Conservation (phyloP, 2,797 vertebrate species). For the Artibeus lituratus region DNA sequence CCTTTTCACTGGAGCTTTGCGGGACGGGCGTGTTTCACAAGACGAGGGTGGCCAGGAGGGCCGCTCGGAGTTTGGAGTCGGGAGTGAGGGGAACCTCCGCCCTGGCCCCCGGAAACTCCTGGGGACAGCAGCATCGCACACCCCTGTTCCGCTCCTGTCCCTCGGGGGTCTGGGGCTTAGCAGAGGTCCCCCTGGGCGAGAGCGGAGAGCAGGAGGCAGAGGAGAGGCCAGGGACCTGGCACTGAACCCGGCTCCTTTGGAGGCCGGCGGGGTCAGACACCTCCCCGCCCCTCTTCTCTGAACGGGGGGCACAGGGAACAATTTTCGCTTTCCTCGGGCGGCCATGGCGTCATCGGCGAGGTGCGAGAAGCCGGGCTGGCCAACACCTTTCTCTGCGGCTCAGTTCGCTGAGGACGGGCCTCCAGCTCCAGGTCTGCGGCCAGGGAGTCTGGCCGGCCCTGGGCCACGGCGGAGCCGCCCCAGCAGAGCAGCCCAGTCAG, state of each 20-base stretch:
- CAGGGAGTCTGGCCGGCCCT: rapidly evolving
- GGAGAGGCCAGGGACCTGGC: no score
- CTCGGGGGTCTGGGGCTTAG: neutral
- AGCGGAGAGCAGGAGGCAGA: rapidly evolving
- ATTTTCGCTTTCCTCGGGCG: neutral
- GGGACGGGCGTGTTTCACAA: rapidly evolving
- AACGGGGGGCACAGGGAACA: neutral
- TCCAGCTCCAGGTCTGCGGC: neutral
- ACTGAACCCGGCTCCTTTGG: neutral
- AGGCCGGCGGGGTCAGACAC: neutral
- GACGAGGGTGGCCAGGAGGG: rapidly evolving
- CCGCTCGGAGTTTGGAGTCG: rapidly evolving
- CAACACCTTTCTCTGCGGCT: neutral
- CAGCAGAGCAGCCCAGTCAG: neutral
- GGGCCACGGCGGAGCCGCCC: rapidly evolving
- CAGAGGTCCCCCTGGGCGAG: rapidly evolving
- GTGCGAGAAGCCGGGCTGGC: rapidly evolving
- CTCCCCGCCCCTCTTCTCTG: neutral
- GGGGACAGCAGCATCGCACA: no score
- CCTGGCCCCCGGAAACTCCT: neutral
- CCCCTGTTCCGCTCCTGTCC: no score
- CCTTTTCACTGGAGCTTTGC: neutral
- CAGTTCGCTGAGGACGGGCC: neutral
- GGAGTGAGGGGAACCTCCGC: rapidly evolving
- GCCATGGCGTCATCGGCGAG: rapidly evolving